Conservation (phyloP, 2,113 vertebrate genomes). For the Micronycteris hirsuta region DNA sequence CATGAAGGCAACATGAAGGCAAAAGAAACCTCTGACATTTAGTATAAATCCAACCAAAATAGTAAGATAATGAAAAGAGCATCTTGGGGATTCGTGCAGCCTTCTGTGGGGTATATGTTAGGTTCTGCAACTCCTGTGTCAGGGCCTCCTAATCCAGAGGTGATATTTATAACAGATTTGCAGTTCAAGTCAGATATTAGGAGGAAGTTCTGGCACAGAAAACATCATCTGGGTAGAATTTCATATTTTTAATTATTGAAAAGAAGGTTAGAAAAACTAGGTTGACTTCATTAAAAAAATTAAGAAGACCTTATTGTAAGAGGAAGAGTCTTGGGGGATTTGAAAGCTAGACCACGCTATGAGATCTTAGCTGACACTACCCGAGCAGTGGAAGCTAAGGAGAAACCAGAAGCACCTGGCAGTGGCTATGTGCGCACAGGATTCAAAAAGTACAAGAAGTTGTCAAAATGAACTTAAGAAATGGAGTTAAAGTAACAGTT, state of each 20-base stretch:
- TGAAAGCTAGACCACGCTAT: slow-evolving; percentile 51
- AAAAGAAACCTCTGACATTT: slow-evolving; percentile 25
- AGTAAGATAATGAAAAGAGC: neutral
- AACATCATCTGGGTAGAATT: slow-evolving; percentile 32
- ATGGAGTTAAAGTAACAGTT: neutral
- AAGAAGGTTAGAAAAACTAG: slow-evolving; percentile 74
- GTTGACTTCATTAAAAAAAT: slow-evolving; percentile 60
- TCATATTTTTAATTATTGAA: slow-evolving; percentile 71
- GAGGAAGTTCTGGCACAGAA: slow-evolving; percentile 42
- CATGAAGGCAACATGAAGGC: slow-evolving; percentile 12
- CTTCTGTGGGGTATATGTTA: too few relatives aligned
- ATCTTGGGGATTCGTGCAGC: neutral
- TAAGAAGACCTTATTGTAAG: slow-evolving; percentile 62
- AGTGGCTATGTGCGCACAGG: neutral
- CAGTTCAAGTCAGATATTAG: slow-evolving; percentile 11
- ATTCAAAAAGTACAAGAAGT: neutral
- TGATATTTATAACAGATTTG: neutral
- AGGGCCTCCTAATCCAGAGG: neutral
- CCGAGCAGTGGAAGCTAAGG: neutral
- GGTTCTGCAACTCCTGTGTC: neutral
- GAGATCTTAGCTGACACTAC: neutral
- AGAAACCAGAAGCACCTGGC: neutral
- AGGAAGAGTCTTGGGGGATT: neutral
- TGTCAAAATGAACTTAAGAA: neutral
- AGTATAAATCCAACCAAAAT: neutral